Evolutionary conservation across 2,113 vertebrate genomes (phyloP), one percentile per base, ranked within the genome.

Genomic region (Erpornis zantholeuca): DNA sequence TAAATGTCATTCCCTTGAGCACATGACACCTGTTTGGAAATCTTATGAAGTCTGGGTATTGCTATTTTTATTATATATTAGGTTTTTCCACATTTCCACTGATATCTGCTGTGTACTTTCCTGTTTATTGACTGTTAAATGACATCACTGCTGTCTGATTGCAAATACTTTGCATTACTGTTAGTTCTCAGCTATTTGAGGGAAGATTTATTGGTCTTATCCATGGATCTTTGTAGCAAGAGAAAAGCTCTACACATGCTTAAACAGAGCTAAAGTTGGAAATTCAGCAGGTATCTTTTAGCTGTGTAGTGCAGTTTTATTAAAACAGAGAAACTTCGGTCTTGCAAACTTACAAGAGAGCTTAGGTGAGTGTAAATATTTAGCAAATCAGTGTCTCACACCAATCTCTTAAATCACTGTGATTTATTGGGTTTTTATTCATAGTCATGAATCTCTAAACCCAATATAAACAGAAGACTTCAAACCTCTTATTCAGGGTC

Each of bases 331-430:
- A 33, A 73, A 78, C 65, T 56, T 70, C 64, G 7, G 24, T 86
- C 52, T 93, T 82, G 19, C 35, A 49, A 75, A 94, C 19, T 76
- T 71, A 35, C 49, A 94, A 47, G 18, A 24, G 79, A 57, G 14
- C 40, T 88, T 82, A 72, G 44, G 36, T 72, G 70, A 61, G 33
- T 54, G 59, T 82, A 73, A 92, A 91, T 50, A 73, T 63, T 92
- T 91, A 87, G 50, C 50, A 95, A 96, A 85, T 85, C 63, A 47
- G 18, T 84, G 40, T 88, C 66, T 92, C 64, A 81, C 60, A 56
- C 24, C 70, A 91, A 14, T 22, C 31, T 87, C 61, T 72, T 92
- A 76, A 95, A 90, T 91, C 78, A 80, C 33, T 47, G 29, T 85
- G 82, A 76, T 94, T 91, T 72, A 56, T 57, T 85, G 9, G 31